A percentile compares a stretch with the other conserved stretches of the same genome.
Conservation (phyloP, 2,797 vertebrate species). For the Typhlichthys subterraneus region DNA sequence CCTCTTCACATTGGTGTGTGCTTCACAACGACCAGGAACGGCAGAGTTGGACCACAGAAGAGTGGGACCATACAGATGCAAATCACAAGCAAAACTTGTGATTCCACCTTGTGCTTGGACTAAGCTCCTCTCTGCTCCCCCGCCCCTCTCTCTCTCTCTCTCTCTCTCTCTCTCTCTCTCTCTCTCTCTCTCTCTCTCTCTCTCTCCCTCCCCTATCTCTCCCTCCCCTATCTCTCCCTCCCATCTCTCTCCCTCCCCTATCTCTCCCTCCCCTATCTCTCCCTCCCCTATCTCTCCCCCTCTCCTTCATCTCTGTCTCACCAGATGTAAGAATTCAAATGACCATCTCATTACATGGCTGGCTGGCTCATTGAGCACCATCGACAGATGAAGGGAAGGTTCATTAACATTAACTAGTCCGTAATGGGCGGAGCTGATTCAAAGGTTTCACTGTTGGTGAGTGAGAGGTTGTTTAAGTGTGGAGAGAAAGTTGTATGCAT, state of each 20-base stretch:
- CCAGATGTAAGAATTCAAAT: constrained; percentile 78
- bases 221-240: not conserved
- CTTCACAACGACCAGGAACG: not conserved
- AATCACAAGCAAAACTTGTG: not conserved
- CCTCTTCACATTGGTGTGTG: no score
- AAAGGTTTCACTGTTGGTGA: constrained; percentile 71
- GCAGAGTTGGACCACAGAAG: not conserved
- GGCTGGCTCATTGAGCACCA: constrained; percentile 86
- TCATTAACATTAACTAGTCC: constrained; percentile 89
- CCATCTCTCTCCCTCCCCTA: not conserved
- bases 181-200: constrained; percentile 1
- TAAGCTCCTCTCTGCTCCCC: not conserved
- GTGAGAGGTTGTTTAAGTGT: constrained; percentile 8
- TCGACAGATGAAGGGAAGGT: constrained; percentile 82
- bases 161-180: constrained; percentile 1
- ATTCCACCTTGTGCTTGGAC: not conserved
- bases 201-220: not conserved
- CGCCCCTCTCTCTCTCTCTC: not conserved
- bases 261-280: not conserved
- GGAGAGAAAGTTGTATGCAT: not conserved
- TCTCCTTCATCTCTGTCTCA: constrained; percentile 6
- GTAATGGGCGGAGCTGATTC: constrained; percentile 85
- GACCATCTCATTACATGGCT: constrained; percentile 89
- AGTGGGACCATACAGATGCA: not conserved
- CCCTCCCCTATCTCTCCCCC: not conserved